A percentile compares a stretch with the other conserved stretches of the same genome.
These are phyloP conservation scores for Linurgus olivaceus DNA, from an alignment of 2,797 vertebrate species.

Conservation along the genomic window DNA sequence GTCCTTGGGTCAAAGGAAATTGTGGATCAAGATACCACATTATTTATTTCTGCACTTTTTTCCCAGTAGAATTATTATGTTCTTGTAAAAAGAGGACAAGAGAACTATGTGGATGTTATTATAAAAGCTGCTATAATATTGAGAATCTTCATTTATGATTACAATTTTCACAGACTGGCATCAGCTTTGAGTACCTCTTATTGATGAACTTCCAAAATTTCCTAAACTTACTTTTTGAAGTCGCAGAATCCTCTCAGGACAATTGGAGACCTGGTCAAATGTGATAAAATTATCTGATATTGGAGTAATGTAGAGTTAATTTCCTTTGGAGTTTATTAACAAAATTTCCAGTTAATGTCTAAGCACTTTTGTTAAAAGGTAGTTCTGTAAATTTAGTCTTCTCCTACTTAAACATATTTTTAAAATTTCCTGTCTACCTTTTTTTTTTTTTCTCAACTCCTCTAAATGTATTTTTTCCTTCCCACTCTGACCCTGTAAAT, in stretches of 20 bases:
- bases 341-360: neutral
- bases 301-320: neutral
- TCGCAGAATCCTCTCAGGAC: neutral
- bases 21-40: neutral
- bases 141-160: neutral
- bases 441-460: neutral
- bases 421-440: neutral
- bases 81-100: neutral
- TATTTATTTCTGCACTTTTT: neutral
- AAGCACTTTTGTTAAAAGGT: neutral
- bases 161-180: neutral
- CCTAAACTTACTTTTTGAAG: neutral
- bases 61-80: neutral
- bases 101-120: neutral
- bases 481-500: neutral
- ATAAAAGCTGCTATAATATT: neutral
- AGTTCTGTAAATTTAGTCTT: neutral
- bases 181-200: neutral
- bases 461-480: neutral
- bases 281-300: neutral
- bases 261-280: accelerated
- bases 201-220: neutral
- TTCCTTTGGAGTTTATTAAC: neutral
- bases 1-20: neutral
- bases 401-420: neutral